phyloP scores from a whole-genome alignment of 1,140 invertebrate genomes.

The Onthophagus taurus region DNA sequence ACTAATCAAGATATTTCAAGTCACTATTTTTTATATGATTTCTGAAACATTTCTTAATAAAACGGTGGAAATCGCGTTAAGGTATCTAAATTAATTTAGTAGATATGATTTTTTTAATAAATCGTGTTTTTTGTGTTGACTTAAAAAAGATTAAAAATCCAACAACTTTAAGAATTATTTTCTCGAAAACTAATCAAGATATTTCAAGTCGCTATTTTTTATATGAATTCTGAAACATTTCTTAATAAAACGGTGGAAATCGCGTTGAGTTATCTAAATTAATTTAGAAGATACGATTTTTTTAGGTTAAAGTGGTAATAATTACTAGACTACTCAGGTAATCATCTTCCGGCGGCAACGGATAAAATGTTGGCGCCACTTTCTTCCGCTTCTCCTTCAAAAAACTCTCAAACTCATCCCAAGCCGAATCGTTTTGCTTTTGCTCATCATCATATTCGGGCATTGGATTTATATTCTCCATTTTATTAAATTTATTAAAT shows the following conservation, averaged over 20 bases:
- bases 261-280: no score
- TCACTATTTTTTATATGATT: no score
- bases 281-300: neutral
- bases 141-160: neutral
- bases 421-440: constrained; percentile 1
- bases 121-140: no score
- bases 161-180: neutral
- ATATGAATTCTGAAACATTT: no score
- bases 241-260: no score
- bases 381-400: constrained; percentile 1
- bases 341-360: constrained; percentile 4
- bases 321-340: neutral
- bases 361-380: constrained; percentile 2
- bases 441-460: constrained; percentile 1
- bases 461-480: constrained; percentile 7
- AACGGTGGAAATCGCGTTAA: no score
- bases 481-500: no score
- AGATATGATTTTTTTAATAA: neutral
- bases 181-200: neutral
- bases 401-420: constrained; percentile 8
- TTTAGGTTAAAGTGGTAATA: neutral
- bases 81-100: no score
- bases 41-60: no score
- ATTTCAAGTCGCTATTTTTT: neutral
- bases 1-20: neutral